Base-by-base conservation (phyloP, 2,888 invertebrate species). In the Oxyscelio sp. region DNA sequence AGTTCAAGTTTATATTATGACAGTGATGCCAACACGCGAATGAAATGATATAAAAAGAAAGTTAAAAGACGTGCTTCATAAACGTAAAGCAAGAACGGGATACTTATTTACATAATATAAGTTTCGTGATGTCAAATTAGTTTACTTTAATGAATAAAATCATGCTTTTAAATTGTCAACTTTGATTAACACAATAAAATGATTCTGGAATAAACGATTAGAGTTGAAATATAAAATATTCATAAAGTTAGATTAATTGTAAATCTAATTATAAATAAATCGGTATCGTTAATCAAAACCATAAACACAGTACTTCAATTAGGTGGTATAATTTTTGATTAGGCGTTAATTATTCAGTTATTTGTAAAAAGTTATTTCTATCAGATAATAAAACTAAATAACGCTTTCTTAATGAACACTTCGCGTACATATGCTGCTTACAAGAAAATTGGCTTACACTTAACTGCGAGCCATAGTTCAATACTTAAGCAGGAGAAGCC, bases 381-480 rank as follows among this genome's bases (percentile, higher is more conserved):
- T 6, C 38, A 48, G 34, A 63, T 63, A 70, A 66, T 66, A 68
- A 73, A 81, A 59, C 50, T 52, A 68, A 66, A 66, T 74, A 75
- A 75, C 48, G 40, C 50, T 70, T 74, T 71, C 40, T 61, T 54
- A 81, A 75, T 75, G 61, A 59, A 68, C 59, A 59, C 50, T 71
- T 71, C 50, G 56, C 21, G 50, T 52, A 52, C 63, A 75, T 73
- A 61, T 78, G 71, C 63, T 83, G 54, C 71, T 83, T 61, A 61
- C 54, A 71, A 73, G 66, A 75, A 73, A 83, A 83, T 84, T 84
- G 79, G 70, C 74, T 84, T 79, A 75, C 80, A 77, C 75, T 80
- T 80, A 75, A 85, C 84, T 58, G 58, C 80, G 66, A 77, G 77
- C 75, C 83, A 75, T 74, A 80, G 84, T 84, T 84, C 80, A 84